Evolutionary conservation across 2,888 invertebrate species (phyloP).

Genomic region (Drosophila sordidapex): DNA sequence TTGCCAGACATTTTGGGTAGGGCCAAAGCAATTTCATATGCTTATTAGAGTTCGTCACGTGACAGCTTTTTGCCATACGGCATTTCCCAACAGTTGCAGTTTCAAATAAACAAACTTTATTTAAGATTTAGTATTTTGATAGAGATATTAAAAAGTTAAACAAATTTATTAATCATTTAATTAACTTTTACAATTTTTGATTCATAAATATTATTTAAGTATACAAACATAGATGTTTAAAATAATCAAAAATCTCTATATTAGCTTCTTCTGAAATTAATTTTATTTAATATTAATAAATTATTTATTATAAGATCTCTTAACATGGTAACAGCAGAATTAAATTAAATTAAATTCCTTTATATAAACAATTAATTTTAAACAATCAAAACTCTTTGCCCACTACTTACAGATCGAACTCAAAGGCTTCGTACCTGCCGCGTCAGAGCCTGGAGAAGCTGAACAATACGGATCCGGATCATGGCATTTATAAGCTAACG

Average conservation of each 20-base stretch:
- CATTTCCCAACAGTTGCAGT: slow-evolving; percentile 5
- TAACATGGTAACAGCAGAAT: background rate
- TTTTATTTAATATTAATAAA: background rate
- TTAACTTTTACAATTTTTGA: too few species aligned
- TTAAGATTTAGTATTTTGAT: background rate
- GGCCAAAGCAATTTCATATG: slow-evolving; percentile 46
- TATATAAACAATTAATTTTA: background rate
- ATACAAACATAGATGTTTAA: background rate
- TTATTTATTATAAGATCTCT: too few species aligned
- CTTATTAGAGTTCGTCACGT: slow-evolving; percentile 37
- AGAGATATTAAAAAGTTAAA: background rate
- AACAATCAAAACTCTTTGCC: background rate
- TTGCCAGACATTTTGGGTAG: slow-evolving; percentile 35
- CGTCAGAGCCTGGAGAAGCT: slow-evolving; percentile 89
- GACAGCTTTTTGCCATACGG: background rate
- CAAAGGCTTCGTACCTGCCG: slow-evolving; percentile 91
- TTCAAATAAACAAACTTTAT: background rate
- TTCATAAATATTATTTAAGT: background rate
- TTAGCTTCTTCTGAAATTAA: background rate
- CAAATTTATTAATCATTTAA: background rate
- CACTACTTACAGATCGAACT: slow-evolving; percentile 88
- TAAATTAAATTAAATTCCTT: background rate
- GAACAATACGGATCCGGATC: slow-evolving; percentile 88
- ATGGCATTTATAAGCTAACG: slow-evolving; percentile 91
- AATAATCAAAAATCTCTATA: background rate